These are phyloP conservation scores for Ichneumoninae sp. DNA, from an alignment of 2,888 invertebrate species.

Conservation along the genomic window DNA sequence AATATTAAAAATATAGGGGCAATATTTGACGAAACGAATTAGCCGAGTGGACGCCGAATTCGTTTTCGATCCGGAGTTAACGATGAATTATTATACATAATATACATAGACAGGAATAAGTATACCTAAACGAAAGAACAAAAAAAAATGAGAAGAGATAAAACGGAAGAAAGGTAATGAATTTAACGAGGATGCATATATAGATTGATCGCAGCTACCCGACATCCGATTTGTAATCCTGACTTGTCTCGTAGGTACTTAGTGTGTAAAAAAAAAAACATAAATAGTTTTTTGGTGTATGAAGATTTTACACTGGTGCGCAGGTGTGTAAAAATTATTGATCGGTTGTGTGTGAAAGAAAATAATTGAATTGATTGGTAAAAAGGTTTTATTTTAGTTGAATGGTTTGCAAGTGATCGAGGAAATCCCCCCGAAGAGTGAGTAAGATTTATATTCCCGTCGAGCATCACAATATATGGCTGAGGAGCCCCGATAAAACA, in stretches of 20 bases:
- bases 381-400: conserved; percentile 64
- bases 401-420: conserved; percentile 69
- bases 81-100: conserved; percentile 42
- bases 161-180: conserved; percentile 37
- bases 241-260: conserved; percentile 75
- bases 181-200: conserved; percentile 65
- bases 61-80: conserved; percentile 36
- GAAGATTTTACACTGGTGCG: conserved; percentile 75
- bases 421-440: conserved; percentile 49
- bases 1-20: conserved; percentile 17
- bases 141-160: conserved; percentile 16
- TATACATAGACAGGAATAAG: conserved; percentile 43
- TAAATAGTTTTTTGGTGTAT: conserved; percentile 70
- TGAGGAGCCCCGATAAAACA: not conserved
- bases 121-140: conserved; percentile 28
- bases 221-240: conserved; percentile 67
- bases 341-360: conserved; percentile 78
- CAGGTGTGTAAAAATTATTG: conserved; percentile 75
- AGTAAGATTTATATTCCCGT: conserved; percentile 46
- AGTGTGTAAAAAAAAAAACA: conserved; percentile 64
- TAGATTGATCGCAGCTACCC: conserved; percentile 75
- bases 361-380: conserved; percentile 69
- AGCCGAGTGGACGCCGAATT: conserved; percentile 31
- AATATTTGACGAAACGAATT: conserved; percentile 33
- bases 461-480: conserved; percentile 29